These are phyloP conservation scores for Brachirus orientalis DNA, from an alignment of 2,113 vertebrate species.

Conservation along the genomic window DNA sequence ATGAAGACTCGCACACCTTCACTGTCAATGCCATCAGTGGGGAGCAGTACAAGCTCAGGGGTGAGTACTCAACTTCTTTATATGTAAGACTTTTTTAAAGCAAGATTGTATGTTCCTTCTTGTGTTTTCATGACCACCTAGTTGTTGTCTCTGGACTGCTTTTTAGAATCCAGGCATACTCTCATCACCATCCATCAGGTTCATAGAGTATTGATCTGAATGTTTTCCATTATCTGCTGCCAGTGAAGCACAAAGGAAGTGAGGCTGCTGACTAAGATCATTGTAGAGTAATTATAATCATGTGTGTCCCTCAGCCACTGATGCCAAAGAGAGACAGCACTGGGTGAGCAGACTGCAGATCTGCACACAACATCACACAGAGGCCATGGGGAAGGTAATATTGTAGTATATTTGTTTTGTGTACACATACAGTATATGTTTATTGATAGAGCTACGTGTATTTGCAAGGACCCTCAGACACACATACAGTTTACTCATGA, in stretches of 20 bases:
- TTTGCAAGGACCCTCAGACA: too few relatives aligned
- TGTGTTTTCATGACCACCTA: neutral
- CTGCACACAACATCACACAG: constrained; percentile 97
- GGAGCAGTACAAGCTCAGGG: constrained; percentile 98
- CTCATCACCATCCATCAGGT: constrained; percentile 45
- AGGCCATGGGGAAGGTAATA: constrained; percentile 96
- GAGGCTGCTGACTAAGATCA: constrained; percentile 32
- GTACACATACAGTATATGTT: neutral
- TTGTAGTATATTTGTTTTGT: neutral
- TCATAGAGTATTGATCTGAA: constrained; percentile 61
- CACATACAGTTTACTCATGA: too few relatives aligned
- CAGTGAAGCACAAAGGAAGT: constrained; percentile 21
- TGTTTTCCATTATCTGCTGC: constrained; percentile 60
- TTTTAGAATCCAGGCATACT: neutral
- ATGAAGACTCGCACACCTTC: constrained; percentile 98
- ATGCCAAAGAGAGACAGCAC: constrained; percentile 97
- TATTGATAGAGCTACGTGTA: too few relatives aligned
- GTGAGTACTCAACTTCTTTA: constrained; percentile 71
- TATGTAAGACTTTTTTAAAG: neutral
- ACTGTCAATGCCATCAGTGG: constrained; percentile 97
- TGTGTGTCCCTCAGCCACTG: constrained; percentile 82
- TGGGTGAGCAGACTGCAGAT: constrained; percentile 99
- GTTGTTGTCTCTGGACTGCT: neutral
- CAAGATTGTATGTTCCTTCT: neutral
- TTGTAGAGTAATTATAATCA: constrained; percentile 1